phyloP scores from a whole-genome alignment of 2,888 invertebrate genomes.

The Carterocephalus palaemon region DNA sequence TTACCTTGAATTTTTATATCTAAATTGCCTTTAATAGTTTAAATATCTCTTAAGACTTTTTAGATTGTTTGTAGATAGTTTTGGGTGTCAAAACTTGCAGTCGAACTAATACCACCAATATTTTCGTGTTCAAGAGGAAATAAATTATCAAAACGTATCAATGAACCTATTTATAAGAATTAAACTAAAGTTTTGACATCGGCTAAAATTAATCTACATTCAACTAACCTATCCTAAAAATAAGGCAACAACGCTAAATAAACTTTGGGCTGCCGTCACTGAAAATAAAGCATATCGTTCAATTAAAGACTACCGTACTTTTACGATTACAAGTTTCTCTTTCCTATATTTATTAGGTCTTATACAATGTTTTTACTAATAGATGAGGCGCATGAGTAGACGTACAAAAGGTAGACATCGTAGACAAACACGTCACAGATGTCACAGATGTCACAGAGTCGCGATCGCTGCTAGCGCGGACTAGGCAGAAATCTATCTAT shows the following conservation, averaged over 20 bases:
- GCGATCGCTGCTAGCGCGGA: slow-evolving; percentile 54
- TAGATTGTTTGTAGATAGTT: slow-evolving; percentile 39
- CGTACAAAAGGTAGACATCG: slow-evolving; percentile 42
- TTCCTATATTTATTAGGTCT: slow-evolving; percentile 75
- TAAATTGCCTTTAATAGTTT: slow-evolving; percentile 65
- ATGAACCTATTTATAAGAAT: no score
- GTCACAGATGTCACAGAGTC: slow-evolving; percentile 55
- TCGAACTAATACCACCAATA: slow-evolving; percentile 4
- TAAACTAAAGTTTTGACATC: slow-evolving; percentile 14
- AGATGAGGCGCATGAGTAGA: slow-evolving; percentile 49
- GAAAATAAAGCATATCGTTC: slow-evolving; percentile 78
- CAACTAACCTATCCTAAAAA: slow-evolving; percentile 33
- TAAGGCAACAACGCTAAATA: slow-evolving; percentile 44
- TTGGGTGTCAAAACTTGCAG: slow-evolving; percentile 13
- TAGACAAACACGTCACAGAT: no score
- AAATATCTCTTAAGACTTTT: slow-evolving; percentile 53
- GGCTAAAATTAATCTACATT: slow-evolving; percentile 5
- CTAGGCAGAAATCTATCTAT: slow-evolving; percentile 44
- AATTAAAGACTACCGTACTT: slow-evolving; percentile 74
- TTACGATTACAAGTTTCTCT: slow-evolving; percentile 72
- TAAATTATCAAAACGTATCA: no score
- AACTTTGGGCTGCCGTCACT: slow-evolving; percentile 66
- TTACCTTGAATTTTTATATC: slow-evolving; percentile 50
- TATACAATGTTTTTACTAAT: slow-evolving; percentile 70
- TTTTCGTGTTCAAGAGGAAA: no score